Conservation (phyloP, 2,797 vertebrate species). For the Hyperoplus immaculatus region DNA sequence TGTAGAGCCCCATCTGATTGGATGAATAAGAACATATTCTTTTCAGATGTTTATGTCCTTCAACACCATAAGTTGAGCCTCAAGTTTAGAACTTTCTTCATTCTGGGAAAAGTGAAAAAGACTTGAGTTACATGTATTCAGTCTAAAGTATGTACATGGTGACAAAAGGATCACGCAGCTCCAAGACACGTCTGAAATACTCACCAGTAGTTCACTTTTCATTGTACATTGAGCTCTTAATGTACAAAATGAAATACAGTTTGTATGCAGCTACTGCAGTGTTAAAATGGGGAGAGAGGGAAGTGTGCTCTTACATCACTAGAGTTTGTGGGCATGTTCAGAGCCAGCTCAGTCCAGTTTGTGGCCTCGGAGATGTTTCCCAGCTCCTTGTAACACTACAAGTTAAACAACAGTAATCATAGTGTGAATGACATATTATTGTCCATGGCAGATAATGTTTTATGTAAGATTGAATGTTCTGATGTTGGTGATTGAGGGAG, state of each 20-base stretch:
- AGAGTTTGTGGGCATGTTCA: slow-evolving; percentile 78
- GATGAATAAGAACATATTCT: neutral
- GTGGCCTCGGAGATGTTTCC: slow-evolving; percentile 86
- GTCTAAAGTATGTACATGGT: neutral
- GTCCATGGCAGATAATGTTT: too few relatives aligned
- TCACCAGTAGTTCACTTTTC: neutral
- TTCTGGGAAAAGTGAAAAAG: slow-evolving; percentile 61
- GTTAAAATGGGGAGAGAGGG: too few relatives aligned
- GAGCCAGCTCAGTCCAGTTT: slow-evolving; percentile 88
- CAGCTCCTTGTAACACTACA: slow-evolving; percentile 93
- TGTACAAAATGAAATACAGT: neutral
- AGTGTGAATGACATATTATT: too few relatives aligned
- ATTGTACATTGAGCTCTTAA: neutral
- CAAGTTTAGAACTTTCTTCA: slow-evolving; percentile 57
- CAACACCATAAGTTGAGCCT: slow-evolving; percentile 71
- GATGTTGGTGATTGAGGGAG: too few relatives aligned
- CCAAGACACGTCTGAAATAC: neutral
- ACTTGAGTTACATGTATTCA: neutral
- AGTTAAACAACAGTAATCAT: slow-evolving; percentile 1
- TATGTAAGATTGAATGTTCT: too few relatives aligned
- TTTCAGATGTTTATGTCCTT: slow-evolving; percentile 44
- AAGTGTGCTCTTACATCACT: slow-evolving; percentile 69
- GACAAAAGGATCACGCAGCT: neutral
- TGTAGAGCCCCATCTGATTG: slow-evolving; percentile 7
- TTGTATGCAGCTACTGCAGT: neutral